Conservation (phyloP, 2,888 invertebrate species). For the Lycaena phlaeas region DNA sequence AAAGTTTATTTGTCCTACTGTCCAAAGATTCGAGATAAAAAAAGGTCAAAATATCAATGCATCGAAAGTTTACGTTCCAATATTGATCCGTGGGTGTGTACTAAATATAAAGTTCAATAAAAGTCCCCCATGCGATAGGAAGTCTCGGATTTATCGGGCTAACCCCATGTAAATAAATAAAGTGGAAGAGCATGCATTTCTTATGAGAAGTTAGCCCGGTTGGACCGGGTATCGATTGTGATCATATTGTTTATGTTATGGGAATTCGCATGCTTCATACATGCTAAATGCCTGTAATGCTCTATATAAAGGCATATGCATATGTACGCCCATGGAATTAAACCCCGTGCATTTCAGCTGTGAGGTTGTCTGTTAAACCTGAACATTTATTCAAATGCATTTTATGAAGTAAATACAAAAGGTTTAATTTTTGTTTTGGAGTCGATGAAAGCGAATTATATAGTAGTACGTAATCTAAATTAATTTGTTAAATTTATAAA, state of each 20-base stretch:
- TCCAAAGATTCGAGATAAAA: background rate
- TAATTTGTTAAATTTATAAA: too few species aligned
- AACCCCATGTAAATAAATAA: slow-evolving; percentile 72
- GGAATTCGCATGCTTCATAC: background rate
- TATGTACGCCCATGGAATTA: too few species aligned
- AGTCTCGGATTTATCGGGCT: slow-evolving; percentile 67
- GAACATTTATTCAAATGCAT: too few species aligned
- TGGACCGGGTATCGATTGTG: slow-evolving; percentile 48
- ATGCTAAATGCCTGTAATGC: background rate
- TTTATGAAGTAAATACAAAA: too few species aligned
- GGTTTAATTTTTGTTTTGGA: too few species aligned
- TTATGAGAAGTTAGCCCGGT: slow-evolving; percentile 48
- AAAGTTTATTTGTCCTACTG: background rate
- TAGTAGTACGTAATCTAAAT: too few species aligned
- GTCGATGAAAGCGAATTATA: too few species aligned
- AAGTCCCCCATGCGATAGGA: slow-evolving; percentile 57
- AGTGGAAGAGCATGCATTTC: slow-evolving; percentile 61
- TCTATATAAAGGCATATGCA: too few species aligned
- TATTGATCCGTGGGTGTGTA: slow-evolving; percentile 63
- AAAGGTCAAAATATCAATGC: slow-evolving; percentile 21
- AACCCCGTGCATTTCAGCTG: too few species aligned
- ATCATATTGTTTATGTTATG: slow-evolving; percentile 6
- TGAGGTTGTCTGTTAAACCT: too few species aligned
- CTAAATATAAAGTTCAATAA: slow-evolving; percentile 69
- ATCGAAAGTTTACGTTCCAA: slow-evolving; percentile 40